Evolutionary conservation across 2,797 vertebrate genomes (phyloP).

Genomic region (Ataeniobius toweri): DNA sequence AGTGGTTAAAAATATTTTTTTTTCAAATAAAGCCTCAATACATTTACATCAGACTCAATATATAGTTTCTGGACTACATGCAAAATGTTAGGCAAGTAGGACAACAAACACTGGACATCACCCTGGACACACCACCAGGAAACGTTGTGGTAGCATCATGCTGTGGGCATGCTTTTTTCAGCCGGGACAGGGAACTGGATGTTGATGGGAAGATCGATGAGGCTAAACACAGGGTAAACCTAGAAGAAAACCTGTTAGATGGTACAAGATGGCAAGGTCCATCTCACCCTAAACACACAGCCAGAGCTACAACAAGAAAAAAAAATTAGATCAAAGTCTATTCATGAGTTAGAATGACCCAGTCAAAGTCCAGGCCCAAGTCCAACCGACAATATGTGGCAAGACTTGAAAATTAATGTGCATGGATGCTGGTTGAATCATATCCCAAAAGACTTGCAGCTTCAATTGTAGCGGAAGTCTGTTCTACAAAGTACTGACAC

Average conservation of each 20-base stretch:
- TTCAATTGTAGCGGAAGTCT: background rate
- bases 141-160: background rate
- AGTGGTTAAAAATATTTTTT: background rate
- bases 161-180: background rate
- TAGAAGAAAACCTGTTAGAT: background rate
- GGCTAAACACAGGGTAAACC: background rate
- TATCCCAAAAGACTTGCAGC: background rate
- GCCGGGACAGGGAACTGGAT: background rate
- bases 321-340: background rate
- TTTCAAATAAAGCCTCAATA: background rate
- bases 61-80: background rate
- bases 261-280: background rate
- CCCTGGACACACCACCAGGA: background rate
- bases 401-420: background rate
- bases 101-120: background rate
- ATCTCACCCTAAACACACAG: background rate
- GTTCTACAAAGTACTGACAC: background rate
- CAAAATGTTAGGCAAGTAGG: background rate
- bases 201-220: background rate
- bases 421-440: background rate
- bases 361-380: background rate
- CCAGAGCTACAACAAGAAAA: background rate
- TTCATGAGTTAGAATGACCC: background rate
- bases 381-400: background rate
- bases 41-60: background rate